These are phyloP conservation scores for Volucella inanis DNA, from an alignment of 2,888 invertebrate species.

Conservation along the genomic window DNA sequence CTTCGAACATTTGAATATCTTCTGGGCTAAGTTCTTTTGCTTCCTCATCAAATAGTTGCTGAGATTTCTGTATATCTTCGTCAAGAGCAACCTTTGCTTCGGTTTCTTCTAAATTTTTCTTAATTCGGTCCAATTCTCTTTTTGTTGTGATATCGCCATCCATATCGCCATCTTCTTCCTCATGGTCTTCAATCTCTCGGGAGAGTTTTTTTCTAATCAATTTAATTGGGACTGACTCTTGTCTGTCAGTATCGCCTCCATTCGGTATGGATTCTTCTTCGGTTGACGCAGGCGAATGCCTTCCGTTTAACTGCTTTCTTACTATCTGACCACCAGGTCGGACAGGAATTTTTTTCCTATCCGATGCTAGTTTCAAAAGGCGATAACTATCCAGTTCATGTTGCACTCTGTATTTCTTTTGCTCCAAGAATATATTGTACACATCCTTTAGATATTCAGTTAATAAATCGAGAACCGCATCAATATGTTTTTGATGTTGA, in stretches of 20 bases:
- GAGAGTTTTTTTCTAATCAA: conserved; percentile 77
- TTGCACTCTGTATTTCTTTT: conserved; percentile 93
- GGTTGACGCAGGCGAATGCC: conserved; percentile 35
- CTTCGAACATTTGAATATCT: conserved; percentile 96
- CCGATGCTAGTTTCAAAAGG: conserved; percentile 88
- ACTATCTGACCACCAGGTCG: conserved; percentile 78
- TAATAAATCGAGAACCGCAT: conserved; percentile 89
- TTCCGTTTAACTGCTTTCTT: conserved; percentile 45
- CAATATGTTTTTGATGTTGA: conserved; percentile 91
- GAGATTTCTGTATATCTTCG: conserved; percentile 80
- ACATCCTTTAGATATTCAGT: conserved; percentile 92
- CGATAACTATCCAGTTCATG: conserved; percentile 92
- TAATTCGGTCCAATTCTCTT: conserved; percentile 53
- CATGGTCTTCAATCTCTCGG: conserved; percentile 75
- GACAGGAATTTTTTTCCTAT: conserved; percentile 80
- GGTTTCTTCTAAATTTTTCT: conserved; percentile 50
- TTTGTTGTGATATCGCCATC: conserved; percentile 58
- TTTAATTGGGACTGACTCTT: conserved; percentile 72
- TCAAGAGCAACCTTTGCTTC: conserved; percentile 80
- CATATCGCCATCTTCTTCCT: conserved; percentile 70
- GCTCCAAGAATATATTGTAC: conserved; percentile 93
- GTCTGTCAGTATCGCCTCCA: conserved; percentile 78
- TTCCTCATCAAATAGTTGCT: conserved; percentile 79
- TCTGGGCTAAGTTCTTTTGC: conserved; percentile 88
- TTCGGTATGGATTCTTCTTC: conserved; percentile 74